phyloP scores from a whole-genome alignment of 1,140 invertebrate species.

The Drosophila pandora region DNA sequence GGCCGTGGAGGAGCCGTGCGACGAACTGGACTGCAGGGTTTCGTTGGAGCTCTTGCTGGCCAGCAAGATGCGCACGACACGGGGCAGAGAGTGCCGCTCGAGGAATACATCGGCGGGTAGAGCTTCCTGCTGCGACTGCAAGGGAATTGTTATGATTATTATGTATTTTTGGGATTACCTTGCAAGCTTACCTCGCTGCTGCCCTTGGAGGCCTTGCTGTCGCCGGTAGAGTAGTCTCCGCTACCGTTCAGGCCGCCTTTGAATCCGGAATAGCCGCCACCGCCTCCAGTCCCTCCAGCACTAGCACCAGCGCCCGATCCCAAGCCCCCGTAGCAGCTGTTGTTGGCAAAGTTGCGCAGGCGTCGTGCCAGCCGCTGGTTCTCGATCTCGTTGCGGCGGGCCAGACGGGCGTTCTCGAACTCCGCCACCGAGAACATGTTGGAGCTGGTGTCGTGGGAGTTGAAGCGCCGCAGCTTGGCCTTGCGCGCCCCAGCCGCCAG shows the following conservation, averaged over 20 bases:
- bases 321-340: conserved; percentile 25
- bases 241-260: conserved; percentile 65
- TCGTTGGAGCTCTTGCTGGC: conserved; percentile 71
- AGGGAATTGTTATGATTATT: background rate
- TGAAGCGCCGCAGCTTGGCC: conserved; percentile 79
- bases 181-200: conserved; percentile 68
- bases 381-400: conserved; percentile 83
- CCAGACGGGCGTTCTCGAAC: conserved; percentile 81
- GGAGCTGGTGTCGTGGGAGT: conserved; percentile 83
- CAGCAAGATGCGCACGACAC: conserved; percentile 84
- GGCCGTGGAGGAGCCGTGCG: conserved; percentile 78
- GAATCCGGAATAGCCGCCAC: conserved; percentile 39
- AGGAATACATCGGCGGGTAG: conserved; percentile 84
- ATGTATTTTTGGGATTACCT: background rate
- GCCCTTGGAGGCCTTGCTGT: conserved; percentile 80
- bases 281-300: background rate
- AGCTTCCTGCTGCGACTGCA: conserved; percentile 64
- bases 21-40: conserved; percentile 81
- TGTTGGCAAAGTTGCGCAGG: conserved; percentile 65
- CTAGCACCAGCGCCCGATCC: conserved; percentile 24
- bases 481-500: conserved; percentile 72
- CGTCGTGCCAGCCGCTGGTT: conserved; percentile 73
- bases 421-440: conserved; percentile 84
- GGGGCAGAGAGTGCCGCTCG: conserved; percentile 85
- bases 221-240: conserved; percentile 82